Percentiles rank a stretch among this genome's conserved stretches.
These are phyloP conservation scores for Emys orbicularis DNA, from an alignment of 2,797 vertebrate genomes.

Conservation along the genomic window DNA sequence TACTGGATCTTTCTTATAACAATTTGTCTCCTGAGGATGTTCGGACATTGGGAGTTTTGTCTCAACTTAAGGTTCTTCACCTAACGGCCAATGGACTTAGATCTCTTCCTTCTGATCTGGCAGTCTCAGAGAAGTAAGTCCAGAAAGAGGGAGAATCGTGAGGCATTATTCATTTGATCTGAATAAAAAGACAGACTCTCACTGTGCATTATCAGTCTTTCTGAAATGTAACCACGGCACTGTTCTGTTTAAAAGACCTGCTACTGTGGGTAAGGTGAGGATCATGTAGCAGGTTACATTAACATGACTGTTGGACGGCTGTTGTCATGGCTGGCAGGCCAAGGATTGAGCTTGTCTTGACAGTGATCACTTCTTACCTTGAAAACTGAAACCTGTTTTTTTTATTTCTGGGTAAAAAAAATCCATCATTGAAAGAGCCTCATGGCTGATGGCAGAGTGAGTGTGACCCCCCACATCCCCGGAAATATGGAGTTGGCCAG, in stretches of 20 bases:
- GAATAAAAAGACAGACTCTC: neutral
- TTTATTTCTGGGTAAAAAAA: neutral
- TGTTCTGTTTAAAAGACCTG: neutral
- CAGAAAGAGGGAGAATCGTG: fast-evolving
- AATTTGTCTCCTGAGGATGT: slow-evolving; percentile 80
- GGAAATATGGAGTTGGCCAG: neutral
- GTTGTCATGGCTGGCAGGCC: neutral
- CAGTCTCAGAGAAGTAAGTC: slow-evolving; percentile 69
- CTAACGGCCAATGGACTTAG: slow-evolving; percentile 87
- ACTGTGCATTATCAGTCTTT: neutral
- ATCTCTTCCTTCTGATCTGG: slow-evolving; percentile 83
- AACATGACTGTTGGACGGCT: neutral
- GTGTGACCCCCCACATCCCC: neutral
- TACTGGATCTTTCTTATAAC: slow-evolving; percentile 92
- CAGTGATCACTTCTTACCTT: neutral
- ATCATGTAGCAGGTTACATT: neutral
- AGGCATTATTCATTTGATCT: neutral
- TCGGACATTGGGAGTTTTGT: slow-evolving; percentile 79
- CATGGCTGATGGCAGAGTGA: neutral
- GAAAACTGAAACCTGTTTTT: neutral
- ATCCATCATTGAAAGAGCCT: neutral
- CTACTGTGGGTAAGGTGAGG: neutral
- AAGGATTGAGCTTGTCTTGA: neutral
- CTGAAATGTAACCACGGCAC: neutral
- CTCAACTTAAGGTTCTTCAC: slow-evolving; percentile 85